phyloP scores from a whole-genome alignment of 2,797 vertebrate genomes.

The Acridotheres tristis region DNA sequence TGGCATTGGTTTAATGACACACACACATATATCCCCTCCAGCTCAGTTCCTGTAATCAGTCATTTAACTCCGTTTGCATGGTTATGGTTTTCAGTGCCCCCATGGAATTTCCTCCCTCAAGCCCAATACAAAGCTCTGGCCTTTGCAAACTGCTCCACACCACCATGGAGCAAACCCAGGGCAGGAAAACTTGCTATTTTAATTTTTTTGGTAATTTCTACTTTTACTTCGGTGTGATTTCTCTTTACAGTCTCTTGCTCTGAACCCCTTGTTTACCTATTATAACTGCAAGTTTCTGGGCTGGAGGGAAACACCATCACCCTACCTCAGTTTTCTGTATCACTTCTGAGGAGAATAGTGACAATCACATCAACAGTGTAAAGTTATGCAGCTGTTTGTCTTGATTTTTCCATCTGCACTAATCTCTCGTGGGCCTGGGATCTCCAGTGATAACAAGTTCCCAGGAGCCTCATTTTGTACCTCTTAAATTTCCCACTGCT shows the following conservation, averaged over 20 bases:
- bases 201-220: not conserved
- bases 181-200: not conserved
- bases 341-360: not conserved
- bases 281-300: not conserved
- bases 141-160: not conserved
- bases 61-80: not conserved
- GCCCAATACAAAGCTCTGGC: not conserved
- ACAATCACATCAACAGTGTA: not conserved
- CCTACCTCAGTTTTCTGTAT: not conserved
- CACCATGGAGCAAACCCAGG: not conserved
- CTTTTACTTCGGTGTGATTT: not conserved
- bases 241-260: not conserved
- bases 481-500: not conserved
- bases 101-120: not conserved
- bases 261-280: not conserved
- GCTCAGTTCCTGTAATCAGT: not conserved
- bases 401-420: not conserved
- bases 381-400: not conserved
- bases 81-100: not conserved
- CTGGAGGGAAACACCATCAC: not conserved
- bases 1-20: not conserved
- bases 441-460: not conserved
- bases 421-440: not conserved
- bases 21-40: fast-evolving
- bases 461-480: not conserved